These are phyloP conservation scores for Laticauda colubrina DNA, from an alignment of 2,113 vertebrate genomes.

Conservation along the genomic window DNA sequence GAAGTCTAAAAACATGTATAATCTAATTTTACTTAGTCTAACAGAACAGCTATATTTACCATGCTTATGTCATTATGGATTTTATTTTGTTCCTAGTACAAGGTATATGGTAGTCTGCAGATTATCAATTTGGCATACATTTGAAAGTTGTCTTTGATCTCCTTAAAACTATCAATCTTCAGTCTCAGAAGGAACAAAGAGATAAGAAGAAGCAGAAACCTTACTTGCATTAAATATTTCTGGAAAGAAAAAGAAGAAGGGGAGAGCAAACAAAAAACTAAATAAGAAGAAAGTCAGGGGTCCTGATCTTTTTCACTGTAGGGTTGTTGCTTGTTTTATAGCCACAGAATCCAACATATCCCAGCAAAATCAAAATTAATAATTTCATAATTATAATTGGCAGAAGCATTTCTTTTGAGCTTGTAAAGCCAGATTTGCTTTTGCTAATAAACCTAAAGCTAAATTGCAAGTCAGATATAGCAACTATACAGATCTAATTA, in stretches of 20 bases:
- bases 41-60: slow-evolving; percentile 62
- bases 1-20: slow-evolving; percentile 66
- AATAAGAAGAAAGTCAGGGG: slow-evolving; percentile 59
- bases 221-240: slow-evolving; percentile 67
- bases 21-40: slow-evolving; percentile 68
- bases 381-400: slow-evolving; percentile 62
- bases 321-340: slow-evolving; percentile 62
- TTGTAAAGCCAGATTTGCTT: slow-evolving; percentile 59
- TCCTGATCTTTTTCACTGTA: slow-evolving; percentile 48
- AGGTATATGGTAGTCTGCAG: slow-evolving; percentile 65
- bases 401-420: slow-evolving; percentile 57
- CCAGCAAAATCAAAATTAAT: slow-evolving; percentile 57
- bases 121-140: slow-evolving; percentile 69
- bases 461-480: slow-evolving; percentile 46
- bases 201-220: slow-evolving; percentile 61
- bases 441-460: slow-evolving; percentile 62
- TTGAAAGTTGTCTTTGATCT: slow-evolving; percentile 69
- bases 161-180: slow-evolving; percentile 65
- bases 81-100: slow-evolving; percentile 67
- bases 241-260: slow-evolving; percentile 31
- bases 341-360: slow-evolving; percentile 53
- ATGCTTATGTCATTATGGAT: slow-evolving; percentile 63
- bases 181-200: slow-evolving; percentile 63
- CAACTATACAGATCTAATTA: slow-evolving; percentile 48
- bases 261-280: slow-evolving; percentile 49